Percentiles rank a stretch among this genome's conserved stretches.
Evolutionary conservation across 2,113 vertebrate species (phyloP).

Genomic region (Barnardius zonarius): DNA sequence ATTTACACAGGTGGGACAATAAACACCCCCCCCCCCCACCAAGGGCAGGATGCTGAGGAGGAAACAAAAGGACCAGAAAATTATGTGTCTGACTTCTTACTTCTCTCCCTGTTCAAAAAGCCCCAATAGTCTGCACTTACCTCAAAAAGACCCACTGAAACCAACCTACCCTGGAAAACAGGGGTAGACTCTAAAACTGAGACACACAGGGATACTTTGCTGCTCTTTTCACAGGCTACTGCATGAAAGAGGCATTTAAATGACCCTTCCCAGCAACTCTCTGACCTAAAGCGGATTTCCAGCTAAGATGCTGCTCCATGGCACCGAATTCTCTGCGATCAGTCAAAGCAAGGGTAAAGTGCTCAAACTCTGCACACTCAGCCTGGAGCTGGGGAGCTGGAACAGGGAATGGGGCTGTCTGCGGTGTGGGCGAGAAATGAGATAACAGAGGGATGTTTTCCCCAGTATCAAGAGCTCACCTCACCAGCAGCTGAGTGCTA

Average conservation of each 20-base stretch:
- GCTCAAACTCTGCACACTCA: slow-evolving; percentile 33
- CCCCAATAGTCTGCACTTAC: background rate
- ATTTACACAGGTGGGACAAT: background rate
- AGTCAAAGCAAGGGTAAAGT: slow-evolving; percentile 40
- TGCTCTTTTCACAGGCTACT: background rate
- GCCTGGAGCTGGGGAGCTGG: background rate
- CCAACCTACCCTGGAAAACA: background rate
- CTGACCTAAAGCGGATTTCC: background rate
- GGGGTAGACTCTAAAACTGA: background rate
- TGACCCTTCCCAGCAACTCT: background rate
- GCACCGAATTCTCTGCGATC: slow-evolving; percentile 7
- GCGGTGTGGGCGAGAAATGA: background rate
- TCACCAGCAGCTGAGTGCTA: slow-evolving; percentile 5
- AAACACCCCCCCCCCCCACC: background rate
- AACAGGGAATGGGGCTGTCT: background rate
- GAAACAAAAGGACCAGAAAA: background rate
- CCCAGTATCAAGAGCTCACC: slow-evolving; percentile 4
- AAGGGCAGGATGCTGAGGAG: background rate
- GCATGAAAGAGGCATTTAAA: background rate
- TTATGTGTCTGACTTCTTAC: background rate
- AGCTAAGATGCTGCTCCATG: background rate
- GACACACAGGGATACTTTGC: background rate
- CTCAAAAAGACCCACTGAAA: slow-evolving; percentile 3
- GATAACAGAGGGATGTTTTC: background rate
- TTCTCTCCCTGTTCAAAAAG: background rate